Evolutionary conservation across 2,113 vertebrate species (phyloP), one percentile per base, ranked within the genome.

Genomic region (Semicossyphus pulcher): DNA sequence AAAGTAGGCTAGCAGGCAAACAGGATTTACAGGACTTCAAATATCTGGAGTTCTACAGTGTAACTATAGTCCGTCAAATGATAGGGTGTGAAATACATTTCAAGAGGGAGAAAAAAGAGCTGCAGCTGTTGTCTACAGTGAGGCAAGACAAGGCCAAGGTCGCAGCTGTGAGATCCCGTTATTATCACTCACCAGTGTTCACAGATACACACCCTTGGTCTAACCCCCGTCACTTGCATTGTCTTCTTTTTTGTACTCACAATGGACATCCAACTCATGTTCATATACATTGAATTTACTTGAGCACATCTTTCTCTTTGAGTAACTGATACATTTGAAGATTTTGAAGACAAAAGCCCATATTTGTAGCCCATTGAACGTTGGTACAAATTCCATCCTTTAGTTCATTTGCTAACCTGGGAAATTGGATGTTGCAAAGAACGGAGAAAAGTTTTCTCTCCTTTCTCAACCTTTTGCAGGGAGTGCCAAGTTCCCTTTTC

Each of bases 131-230:
- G 61, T 83, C 73, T 84, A 56, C 65, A 53, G 26, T 48, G 36
- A 52, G 54, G 49, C 82, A 88, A 89, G 86, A 87, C 78, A 47
- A 80, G 71, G 58, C 64, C 87, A 87, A 87, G 85, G 91, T 88
- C 85, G 37, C 86, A 90, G 83, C 82, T 86, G 86, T 81, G 80
- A 69, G 9, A 57, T 68, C 59, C 25, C 57, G 83, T 85, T 66
- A 36, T 82, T 52, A 83, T 82, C 89, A 88, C 77, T 87, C 89
- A 80, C 42, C 79, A 80, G 78, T 77, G 53, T 69, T 84, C 44
- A 61, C 49, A 65, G 39, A 78, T 54, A 60, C 29, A 59, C 61
- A 53, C n/a, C 39, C 16, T 67, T n/a, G 18, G 28, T 45, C 51
- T 52, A 47, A 28, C 44, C 34, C 31, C 42, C 16, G 48, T 56